A percentile compares a stretch with the other conserved stretches of the same genome.
These are phyloP conservation scores for Crossocerus cetratus DNA, from an alignment of 2,888 invertebrate species.

Conservation along the genomic window DNA sequence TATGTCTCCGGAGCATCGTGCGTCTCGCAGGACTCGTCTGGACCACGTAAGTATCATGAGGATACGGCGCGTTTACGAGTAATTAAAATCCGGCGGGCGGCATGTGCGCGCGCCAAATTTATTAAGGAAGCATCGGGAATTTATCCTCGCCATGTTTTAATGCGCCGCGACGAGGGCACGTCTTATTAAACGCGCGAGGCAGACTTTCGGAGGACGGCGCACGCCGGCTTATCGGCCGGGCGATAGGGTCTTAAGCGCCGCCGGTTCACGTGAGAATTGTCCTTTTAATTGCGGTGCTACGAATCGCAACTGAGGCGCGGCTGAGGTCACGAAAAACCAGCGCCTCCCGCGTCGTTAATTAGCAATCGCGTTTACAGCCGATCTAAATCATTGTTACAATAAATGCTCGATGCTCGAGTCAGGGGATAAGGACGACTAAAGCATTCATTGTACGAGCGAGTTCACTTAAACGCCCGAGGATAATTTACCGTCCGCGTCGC, in stretches of 20 bases:
- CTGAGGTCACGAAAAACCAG: background rate
- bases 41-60: no score
- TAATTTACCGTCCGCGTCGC: background rate
- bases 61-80: slow-evolving; percentile 30
- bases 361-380: background rate
- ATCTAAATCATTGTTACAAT: background rate
- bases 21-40: background rate
- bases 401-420: no score
- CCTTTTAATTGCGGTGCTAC: background rate
- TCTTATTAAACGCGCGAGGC: background rate
- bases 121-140: slow-evolving; percentile 38
- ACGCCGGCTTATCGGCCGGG: background rate
- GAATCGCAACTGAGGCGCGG: background rate
- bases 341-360: background rate
- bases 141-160: slow-evolving; percentile 19
- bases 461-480: background rate
- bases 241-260: no score
- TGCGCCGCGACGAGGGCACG: background rate
- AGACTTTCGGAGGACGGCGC: background rate
- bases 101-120: slow-evolving; percentile 32
- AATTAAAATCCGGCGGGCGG: slow-evolving; percentile 33
- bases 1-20: background rate
- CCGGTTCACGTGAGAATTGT: background rate
- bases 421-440: background rate
- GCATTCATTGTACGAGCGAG: background rate